Base-by-base conservation (phyloP, 2,888 invertebrate species). In the Cactoblastis cactorum region DNA sequence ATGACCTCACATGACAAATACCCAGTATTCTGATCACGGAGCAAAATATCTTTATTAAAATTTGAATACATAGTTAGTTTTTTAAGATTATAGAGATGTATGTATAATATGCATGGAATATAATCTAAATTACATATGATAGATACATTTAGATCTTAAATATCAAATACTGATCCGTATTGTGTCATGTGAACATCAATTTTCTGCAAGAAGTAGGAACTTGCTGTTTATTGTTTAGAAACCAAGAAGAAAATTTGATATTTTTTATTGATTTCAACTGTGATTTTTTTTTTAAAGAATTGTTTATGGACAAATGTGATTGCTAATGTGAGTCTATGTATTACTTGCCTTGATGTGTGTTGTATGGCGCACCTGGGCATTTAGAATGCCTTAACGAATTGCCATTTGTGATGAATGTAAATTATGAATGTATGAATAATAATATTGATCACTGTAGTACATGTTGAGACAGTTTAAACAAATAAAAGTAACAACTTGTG, bases 401-500 rank as follows among this genome's bases (percentile, higher is more conserved):
- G 84, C 83, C 79, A 83, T 78, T 79, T 81, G 81, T 85, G 81
- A 83, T 82, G 80, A 75, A 67, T 78, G 80, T 77, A 75, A 79
- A 74, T 71, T 74, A 74, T 77, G 75, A 67, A 71, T 78, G 78
- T 75, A 71, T 74, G 69, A 74, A 68, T 73, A 68, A 72, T 73
- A 68, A 72, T 71, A 69, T 68, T 55, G 63, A 65, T 77, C 73
- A 80, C 77, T 77, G 80, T 87, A 84, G 85, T 82, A 78, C 69
- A 83, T 82, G 83, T 86, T 85, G 82, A 82, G 66, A 80, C 67
- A 64, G 69, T 80, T 82, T 83, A 75, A 73, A 74, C 71, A 79
- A 83, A 83, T 82, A 78, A 83, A 74, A 83, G 70, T 80, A 83
- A 80, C 74, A 78, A 81, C 71, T 87, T 87, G 80, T 84, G 77